These are phyloP conservation scores for Uromys caudimaculatus DNA, from an alignment of 2,797 vertebrate species.

Conservation along the genomic window DNA sequence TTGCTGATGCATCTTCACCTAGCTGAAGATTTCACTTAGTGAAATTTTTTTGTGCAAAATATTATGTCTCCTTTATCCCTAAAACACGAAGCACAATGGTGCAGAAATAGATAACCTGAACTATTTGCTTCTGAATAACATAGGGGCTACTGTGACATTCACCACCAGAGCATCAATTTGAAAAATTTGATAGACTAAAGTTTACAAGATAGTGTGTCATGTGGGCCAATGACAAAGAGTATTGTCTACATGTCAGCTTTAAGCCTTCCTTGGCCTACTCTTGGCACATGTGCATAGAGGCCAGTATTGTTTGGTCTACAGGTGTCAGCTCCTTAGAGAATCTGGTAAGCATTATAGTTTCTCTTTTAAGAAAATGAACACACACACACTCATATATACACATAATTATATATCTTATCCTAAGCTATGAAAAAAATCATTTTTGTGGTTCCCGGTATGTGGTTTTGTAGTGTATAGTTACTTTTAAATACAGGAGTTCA, in stretches of 20 bases:
- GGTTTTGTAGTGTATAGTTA: not conserved
- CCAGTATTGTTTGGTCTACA: not conserved
- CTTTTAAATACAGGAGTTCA: not conserved
- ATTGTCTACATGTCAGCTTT: too few relatives aligned
- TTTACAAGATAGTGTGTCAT: not conserved
- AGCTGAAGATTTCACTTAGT: constrained; percentile 51
- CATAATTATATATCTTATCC: not conserved
- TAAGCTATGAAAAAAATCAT: not conserved
- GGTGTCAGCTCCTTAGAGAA: not conserved
- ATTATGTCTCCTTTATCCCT: not conserved
- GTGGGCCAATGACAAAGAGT: not conserved
- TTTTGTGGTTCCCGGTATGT: not conserved
- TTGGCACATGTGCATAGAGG: not conserved
- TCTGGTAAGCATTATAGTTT: not conserved
- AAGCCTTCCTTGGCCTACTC: not conserved
- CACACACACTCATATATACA: not conserved
- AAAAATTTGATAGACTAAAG: not conserved
- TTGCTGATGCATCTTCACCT: constrained; percentile 39
- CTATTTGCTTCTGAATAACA: constrained; percentile 17
- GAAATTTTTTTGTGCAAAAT: not conserved
- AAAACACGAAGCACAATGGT: not conserved
- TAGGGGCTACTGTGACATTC: not conserved
- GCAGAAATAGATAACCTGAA: not conserved
- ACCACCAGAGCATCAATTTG: not conserved
- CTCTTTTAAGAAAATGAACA: constrained; percentile 52